These are phyloP conservation scores for Cyaniris semiargus DNA, from an alignment of 2,888 invertebrate species.

Conservation along the genomic window DNA sequence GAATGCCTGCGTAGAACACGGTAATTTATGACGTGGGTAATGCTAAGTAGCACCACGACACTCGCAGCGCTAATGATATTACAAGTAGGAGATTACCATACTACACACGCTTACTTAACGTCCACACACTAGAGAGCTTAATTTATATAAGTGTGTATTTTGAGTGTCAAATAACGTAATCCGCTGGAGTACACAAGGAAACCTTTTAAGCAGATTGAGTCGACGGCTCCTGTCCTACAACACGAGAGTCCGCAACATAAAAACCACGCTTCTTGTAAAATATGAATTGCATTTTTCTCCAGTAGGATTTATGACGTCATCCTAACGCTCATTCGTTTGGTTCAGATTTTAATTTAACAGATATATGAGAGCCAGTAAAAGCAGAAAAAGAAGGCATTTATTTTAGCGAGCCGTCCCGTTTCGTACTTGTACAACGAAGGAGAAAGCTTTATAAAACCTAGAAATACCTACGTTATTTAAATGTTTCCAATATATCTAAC, in stretches of 20 bases:
- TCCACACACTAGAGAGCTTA: constrained; percentile 27
- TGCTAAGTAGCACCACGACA: constrained; percentile 8
- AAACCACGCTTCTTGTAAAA: not conserved
- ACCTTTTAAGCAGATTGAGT: constrained; percentile 66
- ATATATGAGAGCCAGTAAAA: constrained; percentile 6
- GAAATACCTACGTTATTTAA: not conserved
- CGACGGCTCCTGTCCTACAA: constrained; percentile 49
- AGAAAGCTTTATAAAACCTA: not conserved
- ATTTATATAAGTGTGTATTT: constrained; percentile 39
- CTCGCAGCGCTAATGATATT: constrained; percentile 18
- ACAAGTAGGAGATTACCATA: constrained; percentile 1
- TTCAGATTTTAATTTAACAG: constrained; percentile 12
- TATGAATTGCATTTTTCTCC: constrained; percentile 8
- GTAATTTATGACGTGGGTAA: constrained; percentile 3
- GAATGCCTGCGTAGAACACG: not conserved
- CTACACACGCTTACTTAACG: constrained; percentile 9
- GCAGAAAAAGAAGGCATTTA: not conserved
- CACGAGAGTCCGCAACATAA: constrained; percentile 2
- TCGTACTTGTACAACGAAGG: not conserved
- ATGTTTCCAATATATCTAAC: not conserved
- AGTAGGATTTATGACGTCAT: constrained; percentile 13
- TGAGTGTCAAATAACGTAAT: constrained; percentile 55
- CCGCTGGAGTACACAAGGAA: constrained; percentile 51
- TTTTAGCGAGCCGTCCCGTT: not conserved
- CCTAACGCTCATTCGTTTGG: not conserved